Conservation (phyloP, 2,113 vertebrate genomes). For the Capricornis sumatraensis region DNA sequence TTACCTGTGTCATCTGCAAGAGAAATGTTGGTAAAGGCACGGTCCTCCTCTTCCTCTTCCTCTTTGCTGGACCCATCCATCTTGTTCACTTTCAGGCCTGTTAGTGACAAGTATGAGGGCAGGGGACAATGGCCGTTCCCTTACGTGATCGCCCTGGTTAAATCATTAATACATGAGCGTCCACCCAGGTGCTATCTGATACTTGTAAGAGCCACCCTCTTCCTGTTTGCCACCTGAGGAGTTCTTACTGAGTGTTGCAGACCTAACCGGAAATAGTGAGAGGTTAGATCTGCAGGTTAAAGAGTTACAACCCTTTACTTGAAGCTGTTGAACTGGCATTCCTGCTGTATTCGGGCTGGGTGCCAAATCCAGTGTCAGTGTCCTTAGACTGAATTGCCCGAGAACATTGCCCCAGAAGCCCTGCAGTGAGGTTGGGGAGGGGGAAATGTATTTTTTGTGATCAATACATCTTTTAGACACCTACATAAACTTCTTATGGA, state of each 20-base stretch:
- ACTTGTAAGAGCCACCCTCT: background rate
- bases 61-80: slow-evolving; percentile 41
- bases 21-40: slow-evolving; percentile 51
- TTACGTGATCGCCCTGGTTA: background rate
- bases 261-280: background rate
- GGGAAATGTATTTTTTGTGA: background rate
- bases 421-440: background rate
- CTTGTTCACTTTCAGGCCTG: background rate
- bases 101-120: background rate
- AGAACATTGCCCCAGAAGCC: background rate
- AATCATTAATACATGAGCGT: slow-evolving; percentile 55
- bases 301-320: background rate
- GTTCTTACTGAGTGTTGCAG: background rate
- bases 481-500: background rate
- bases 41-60: background rate
- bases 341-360: background rate
- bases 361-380: background rate
- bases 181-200: slow-evolving; percentile 36
- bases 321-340: background rate
- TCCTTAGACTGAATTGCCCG: background rate
- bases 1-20: slow-evolving; percentile 60
- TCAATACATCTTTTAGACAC: background rate
- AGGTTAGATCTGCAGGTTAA: background rate
- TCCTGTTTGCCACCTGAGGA: background rate
- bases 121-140: background rate